These are phyloP conservation scores for Ditylenchus weischeri DNA, from an alignment of 2,888 invertebrate species.

Conservation along the genomic window DNA sequence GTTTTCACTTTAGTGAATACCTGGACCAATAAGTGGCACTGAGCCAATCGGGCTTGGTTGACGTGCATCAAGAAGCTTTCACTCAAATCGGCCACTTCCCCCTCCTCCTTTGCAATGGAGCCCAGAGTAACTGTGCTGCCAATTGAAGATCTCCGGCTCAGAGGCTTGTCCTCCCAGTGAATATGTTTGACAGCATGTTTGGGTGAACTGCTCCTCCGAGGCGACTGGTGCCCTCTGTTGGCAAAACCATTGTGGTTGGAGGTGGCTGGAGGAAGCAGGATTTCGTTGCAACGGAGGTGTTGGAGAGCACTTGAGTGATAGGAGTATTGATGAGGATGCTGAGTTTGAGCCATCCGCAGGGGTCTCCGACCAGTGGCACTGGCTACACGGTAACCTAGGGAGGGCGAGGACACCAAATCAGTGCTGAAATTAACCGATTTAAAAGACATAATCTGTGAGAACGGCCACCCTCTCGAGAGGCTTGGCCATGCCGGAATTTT, in stretches of 20 bases:
- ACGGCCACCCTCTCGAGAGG: too few relatives aligned
- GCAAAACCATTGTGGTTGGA: slow-evolving; percentile 2
- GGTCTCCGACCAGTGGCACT: neutral
- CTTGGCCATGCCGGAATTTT: too few relatives aligned
- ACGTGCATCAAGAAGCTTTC: slow-evolving; percentile 12
- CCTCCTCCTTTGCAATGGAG: neutral
- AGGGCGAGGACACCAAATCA: neutral
- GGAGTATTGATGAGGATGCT: neutral
- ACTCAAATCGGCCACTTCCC: neutral
- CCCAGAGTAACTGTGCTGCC: neutral
- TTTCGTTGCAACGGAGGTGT: neutral
- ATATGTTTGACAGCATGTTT: neutral
- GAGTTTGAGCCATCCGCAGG: slow-evolving; percentile 1
- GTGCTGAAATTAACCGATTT: neutral
- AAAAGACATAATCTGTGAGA: too few relatives aligned
- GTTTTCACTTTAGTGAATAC: neutral
- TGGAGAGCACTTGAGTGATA: neutral
- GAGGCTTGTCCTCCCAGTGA: too few relatives aligned
- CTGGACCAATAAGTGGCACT: slow-evolving; percentile 10
- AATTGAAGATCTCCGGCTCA: neutral
- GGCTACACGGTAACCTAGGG: neutral
- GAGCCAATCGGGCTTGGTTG: neutral
- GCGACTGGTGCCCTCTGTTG: too few relatives aligned
- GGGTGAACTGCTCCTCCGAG: slow-evolving; percentile 4
- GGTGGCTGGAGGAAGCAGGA: neutral